Evolutionary conservation across 2,113 vertebrate species (phyloP).

Genomic region (Podocnemis expansa): DNA sequence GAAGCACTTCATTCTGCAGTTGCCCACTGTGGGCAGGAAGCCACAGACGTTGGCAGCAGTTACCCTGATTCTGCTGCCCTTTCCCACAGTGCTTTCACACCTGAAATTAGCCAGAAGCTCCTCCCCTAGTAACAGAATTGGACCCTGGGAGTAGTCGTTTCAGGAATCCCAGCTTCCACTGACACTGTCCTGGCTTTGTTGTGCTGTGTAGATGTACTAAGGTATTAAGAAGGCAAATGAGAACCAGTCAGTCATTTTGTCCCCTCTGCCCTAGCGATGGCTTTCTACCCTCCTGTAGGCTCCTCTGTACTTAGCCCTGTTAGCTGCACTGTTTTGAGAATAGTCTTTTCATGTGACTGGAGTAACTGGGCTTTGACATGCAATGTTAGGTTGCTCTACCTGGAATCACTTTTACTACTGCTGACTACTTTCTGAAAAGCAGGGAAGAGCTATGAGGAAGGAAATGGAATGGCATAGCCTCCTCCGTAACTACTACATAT

Average conservation of each 20-base stretch:
- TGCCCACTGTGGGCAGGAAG: neutral
- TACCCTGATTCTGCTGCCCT: neutral
- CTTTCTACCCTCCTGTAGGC: neutral
- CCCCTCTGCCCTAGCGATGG: neutral
- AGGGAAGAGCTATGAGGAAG: neutral
- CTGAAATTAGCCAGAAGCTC: neutral
- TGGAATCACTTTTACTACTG: neutral
- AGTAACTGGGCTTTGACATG: neutral
- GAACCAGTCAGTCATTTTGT: neutral
- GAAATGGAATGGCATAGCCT: neutral
- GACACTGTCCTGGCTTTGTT: neutral
- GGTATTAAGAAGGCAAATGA: neutral
- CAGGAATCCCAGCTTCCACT: neutral
- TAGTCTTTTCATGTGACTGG: neutral
- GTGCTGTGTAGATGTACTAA: neutral
- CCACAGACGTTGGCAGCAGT: neutral
- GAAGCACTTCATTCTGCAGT: neutral
- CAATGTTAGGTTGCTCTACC: neutral
- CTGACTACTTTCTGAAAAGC: neutral
- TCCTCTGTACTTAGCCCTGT: neutral
- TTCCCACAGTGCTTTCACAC: neutral
- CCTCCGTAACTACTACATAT: too few species aligned
- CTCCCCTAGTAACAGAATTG: neutral
- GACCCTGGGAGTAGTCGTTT: neutral
- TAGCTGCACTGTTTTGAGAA: neutral